These are phyloP conservation scores for Dipodomys ordii DNA, from an alignment of 2,113 vertebrate genomes.

Conservation along the genomic window DNA sequence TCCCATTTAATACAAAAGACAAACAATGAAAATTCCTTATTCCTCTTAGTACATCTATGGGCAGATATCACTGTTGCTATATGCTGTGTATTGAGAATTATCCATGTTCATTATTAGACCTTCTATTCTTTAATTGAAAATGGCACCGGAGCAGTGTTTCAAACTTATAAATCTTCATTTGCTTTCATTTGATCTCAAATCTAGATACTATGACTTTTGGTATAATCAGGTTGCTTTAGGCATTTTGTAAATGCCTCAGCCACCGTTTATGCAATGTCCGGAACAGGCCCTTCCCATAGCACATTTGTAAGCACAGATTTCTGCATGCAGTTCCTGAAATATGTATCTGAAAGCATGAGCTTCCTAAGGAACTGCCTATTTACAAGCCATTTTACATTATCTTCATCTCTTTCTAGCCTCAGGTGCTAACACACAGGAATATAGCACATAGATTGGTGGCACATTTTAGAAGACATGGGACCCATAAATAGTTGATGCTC, in stretches of 20 bases:
- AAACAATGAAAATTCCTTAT: constrained; percentile 15
- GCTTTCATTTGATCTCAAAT: constrained; percentile 33
- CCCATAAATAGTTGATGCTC: constrained; percentile 39
- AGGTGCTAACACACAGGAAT: background rate
- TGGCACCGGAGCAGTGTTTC: background rate
- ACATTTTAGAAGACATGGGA: constrained; percentile 24
- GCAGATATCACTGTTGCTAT: background rate
- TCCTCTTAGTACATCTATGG: background rate
- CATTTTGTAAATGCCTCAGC: constrained; percentile 1
- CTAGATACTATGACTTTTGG: background rate
- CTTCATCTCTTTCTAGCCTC: too few species aligned
- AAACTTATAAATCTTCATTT: constrained; percentile 4
- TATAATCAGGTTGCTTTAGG: background rate
- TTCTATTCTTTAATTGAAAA: constrained; percentile 24
- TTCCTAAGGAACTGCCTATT: constrained; percentile 36
- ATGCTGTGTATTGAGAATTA: background rate
- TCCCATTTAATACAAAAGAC: constrained; percentile 31
- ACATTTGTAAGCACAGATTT: background rate
- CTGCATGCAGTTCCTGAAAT: constrained; percentile 42
- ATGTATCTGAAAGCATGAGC: background rate
- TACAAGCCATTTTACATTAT: constrained; percentile 33
- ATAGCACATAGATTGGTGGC: constrained; percentile 39
- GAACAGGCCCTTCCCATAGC: background rate
- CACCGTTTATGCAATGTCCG: background rate
- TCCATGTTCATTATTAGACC: background rate